phyloP scores from a whole-genome alignment of 2,797 vertebrate genomes.

The Macrochelys suwanniensis region DNA sequence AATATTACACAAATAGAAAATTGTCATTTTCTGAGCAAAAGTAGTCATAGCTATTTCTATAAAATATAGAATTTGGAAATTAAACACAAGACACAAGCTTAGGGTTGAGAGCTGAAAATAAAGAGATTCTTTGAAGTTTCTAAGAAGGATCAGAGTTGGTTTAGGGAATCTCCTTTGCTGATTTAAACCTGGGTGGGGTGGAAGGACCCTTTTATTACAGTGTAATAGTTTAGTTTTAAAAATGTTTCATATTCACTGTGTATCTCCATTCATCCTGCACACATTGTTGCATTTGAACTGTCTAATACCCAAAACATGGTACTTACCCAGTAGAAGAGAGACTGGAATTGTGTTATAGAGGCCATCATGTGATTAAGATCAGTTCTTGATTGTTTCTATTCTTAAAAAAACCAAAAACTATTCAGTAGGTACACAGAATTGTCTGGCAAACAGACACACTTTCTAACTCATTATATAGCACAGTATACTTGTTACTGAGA shows the following conservation, averaged over 20 bases:
- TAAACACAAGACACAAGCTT: not conserved
- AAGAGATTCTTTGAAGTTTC: not conserved
- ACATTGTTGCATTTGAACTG: not conserved
- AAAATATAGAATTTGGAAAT: not conserved
- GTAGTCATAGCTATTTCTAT: slow-evolving; percentile 49
- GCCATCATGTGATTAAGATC: not conserved
- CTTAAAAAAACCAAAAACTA: not conserved
- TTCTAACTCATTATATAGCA: not conserved
- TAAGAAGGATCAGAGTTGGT: not conserved
- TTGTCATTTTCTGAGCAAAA: slow-evolving; percentile 62
- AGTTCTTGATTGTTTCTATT: not conserved
- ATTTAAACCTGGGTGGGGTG: not conserved
- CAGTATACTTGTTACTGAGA: not conserved
- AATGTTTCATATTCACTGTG: not conserved
- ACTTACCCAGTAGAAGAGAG: not conserved
- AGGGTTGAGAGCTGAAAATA: not conserved
- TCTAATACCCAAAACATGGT: not conserved
- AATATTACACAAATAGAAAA: slow-evolving; percentile 82
- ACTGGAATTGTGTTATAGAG: not conserved
- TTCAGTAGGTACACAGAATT: not conserved
- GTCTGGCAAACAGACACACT: not conserved
- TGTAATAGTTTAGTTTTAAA: not conserved
- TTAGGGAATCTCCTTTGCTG: not conserved
- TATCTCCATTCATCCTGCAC: not conserved
- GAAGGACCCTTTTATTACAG: not conserved